Base-by-base conservation (phyloP, 2,888 invertebrate species). In the Meghimatium bilineatum region DNA sequence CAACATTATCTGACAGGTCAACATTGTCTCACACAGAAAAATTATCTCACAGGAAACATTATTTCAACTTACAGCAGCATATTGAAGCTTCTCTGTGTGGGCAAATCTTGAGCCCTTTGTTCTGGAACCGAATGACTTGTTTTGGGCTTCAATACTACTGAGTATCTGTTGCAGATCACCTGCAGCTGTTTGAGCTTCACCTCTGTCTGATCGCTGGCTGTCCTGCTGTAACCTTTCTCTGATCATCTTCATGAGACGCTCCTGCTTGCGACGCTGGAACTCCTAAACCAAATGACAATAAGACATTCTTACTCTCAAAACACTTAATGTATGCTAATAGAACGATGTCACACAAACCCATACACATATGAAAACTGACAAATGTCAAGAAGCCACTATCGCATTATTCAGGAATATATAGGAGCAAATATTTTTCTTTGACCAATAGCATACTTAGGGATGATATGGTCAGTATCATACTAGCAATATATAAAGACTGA, bases 71-170 rank as follows among this genome's bases (percentile, higher is more conserved):
- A 92, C 93, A 90, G 92, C 90, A 44, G 93, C 91, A 90, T 93
- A 93, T 77, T 93, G 92, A 8, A 93, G 89, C 87, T 93, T 92
- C 86, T 93, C 93, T n/a, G 92, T 90, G 84, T 93, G 93, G 23
- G 92, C 91, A 86, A 94, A 94, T 29, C 93, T 87, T 23, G 93
- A 93, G 10, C 93, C 93, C 85, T 93, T 93, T 6, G 89, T 90
- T 88, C 90, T 92, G 36, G 86, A 78, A n/a, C 85, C 85, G 8
- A 84, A 80, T 38, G 86, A 79, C 20, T 89, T 88, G n/a, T 89
- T 87, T 20, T 89, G 89, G 79, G 90, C 88, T 38, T 84, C 84
- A n/a, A 91, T 90, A 14, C 88, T 85, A 72, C 89, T 87, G n/a
- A 91, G 87, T 67, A 91, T 85, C 85, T 91, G 90, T 75, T 90